Evolutionary conservation across 2,113 vertebrate species (phyloP), one percentile per base, ranked within the genome.

Genomic region (Abramis brama): DNA sequence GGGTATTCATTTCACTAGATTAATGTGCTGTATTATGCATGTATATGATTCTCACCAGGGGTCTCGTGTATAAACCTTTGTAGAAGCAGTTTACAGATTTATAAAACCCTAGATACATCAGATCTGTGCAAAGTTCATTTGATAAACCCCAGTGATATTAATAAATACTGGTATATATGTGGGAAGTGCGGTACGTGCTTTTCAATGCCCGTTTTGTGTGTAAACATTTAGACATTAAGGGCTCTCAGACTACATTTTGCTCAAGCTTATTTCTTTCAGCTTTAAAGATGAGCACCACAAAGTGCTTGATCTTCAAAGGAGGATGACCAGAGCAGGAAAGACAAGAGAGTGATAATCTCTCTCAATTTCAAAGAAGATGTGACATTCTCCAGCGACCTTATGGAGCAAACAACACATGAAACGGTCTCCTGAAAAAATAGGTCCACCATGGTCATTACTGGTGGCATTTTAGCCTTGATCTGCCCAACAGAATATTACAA

Each of bases 301-400:
- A 30, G 60, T 52, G 39, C 68, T 82, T 68, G 79, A 82, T 82
- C 79, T 82, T 82, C 79, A 68, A 82, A 82, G 30, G 79, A 66
- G 43, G 43, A 82, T 45, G 55, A 79, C 55, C 77, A 79, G 77
- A 0, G 33, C 77, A 23, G 33, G 55, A 60, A 60, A 79, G 33
- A 79, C 79, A 68, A 66, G 79, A 81, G 45, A 52, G 66, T 36
- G 66, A 83, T 71, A 39, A 71, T 57, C 47, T 83, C 47, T 83
- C 6, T 36, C 45, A 6, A 66, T 68, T 82, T 83, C 81, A 57
- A 79, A 79, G 75, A 77, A 55, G 55, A 79, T 79, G 77, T 79
- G 81, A 83, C 81, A 71, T 83, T 83, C 55, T 70, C 27, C 27
- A 55, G 47, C 11, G 27, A 71, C 27, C 66, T 83, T 57, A 39